Base-by-base conservation (phyloP, 2,113 vertebrate genomes). In the Grammomys dolichurus region DNA sequence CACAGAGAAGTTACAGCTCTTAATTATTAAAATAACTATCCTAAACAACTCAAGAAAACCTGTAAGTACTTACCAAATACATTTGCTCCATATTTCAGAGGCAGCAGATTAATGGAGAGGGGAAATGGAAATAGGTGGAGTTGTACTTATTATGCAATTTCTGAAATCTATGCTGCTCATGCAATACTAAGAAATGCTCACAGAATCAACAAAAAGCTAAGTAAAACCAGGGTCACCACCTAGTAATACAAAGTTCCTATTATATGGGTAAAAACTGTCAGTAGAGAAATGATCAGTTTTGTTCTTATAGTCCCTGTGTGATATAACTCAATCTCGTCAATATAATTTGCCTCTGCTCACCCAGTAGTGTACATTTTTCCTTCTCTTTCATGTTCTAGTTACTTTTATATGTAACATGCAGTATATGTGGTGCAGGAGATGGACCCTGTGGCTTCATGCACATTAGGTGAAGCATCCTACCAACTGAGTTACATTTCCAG, bases 121-220 rank as follows among this genome's bases (percentile, higher is more conserved):
- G 97, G 97, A 97, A 97, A 97, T 96, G 95, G 95, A 97, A 96
- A 97, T 70, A 96, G 85, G 95, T 93, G 94, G 92, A 96, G 86
- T 75, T 96, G 90, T 95, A 96, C 94, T 92, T 95, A 87, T 94
- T 73, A 94, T 14, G 94, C 63, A 97, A 48, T 95, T 63, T 84
- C 87, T 94, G 91, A 96, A 96, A 58, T 96, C 90, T 98, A 65
- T 91, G 63, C 51, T 96, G 92, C 46, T 93, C 88, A 93, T 20
- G 82, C 17, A 96, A 80, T 84, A 91, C 76, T 91, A 95, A 89
- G 85, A 95, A 97, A 96, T 76, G 81, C 19, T 96, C 51, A 97
- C 5, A 87, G 69, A 95, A 93, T 88, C 75, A 97, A 40, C 56
- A 46, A 72, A 92, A 96, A 95, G 93, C 91, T 67, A 94, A 84